phyloP scores from a whole-genome alignment of 2,113 vertebrate genomes.

The Callopanchax toddi region DNA sequence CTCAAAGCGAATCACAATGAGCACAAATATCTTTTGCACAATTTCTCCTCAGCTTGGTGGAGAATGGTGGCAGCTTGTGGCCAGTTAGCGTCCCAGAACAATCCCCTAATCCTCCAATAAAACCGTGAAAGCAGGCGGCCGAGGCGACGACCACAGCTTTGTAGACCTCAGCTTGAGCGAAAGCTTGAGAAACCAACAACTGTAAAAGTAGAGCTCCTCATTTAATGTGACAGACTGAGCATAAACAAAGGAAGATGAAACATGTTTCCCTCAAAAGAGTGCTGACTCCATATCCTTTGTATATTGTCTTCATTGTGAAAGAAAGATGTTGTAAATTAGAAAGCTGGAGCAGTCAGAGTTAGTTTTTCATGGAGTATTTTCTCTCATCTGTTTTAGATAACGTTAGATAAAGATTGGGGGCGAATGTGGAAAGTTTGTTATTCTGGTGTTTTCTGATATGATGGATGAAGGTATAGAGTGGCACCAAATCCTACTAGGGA shows the following conservation, averaged over 20 bases:
- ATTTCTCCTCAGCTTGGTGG: neutral
- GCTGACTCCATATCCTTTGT: neutral
- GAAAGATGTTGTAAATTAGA: neutral
- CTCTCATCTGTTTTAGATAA: neutral
- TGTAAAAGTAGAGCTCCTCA: conserved; percentile 39
- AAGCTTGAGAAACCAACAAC: conserved; percentile 21
- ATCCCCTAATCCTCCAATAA: conserved; percentile 41
- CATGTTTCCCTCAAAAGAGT: neutral
- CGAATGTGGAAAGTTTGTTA: too few relatives aligned
- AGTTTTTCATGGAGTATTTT: neutral
- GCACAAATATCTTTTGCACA: conserved; percentile 14
- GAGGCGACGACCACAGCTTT: conserved; percentile 2
- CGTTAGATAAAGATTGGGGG: too few relatives aligned
- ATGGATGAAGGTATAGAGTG: too few relatives aligned
- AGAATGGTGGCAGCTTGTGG: conserved; percentile 35
- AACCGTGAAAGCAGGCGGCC: conserved; percentile 20
- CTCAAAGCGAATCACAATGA: conserved; percentile 7
- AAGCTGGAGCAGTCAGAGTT: conserved; percentile 5
- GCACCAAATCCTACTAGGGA: too few relatives aligned
- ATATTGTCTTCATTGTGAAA: conserved; percentile 11
- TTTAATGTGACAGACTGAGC: conserved; percentile 27
- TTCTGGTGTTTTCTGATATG: too few relatives aligned
- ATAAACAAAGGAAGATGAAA: conserved; percentile 24
- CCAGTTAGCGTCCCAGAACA: conserved; percentile 24
- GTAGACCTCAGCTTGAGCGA: conserved; percentile 22